Evolutionary conservation across 2,113 vertebrate species (phyloP), one percentile per base, ranked within the genome.

Genomic region (Stictonetta naevosa): DNA sequence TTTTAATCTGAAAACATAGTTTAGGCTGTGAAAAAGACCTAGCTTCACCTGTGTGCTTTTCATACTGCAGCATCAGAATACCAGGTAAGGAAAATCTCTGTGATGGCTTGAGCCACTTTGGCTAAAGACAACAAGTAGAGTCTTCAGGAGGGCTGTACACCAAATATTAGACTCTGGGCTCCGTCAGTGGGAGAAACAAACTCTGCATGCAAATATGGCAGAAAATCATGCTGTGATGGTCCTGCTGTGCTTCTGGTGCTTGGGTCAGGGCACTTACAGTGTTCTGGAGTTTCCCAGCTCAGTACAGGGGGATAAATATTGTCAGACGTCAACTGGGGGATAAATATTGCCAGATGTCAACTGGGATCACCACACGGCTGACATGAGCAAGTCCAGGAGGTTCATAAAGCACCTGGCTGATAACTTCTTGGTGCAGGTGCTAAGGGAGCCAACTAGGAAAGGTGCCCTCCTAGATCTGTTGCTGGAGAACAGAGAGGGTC

Each of bases 111-210:
- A 52, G 34, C 63, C 5, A 42, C 40, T 67, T 46, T 29, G 23
- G 20, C 21, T 23, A 38, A 25, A 53, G 34, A 19, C 6, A 13
- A 23, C 1, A 53, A 59, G 33, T 5, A 34, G 12, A 14, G 25
- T 16, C 20, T 11, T 1, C 0, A 28, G 9, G 31, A 48, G 29
- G 2, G 4, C 50, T 82, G 11, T 31, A 18, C 3, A 1, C 5
- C 3, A 3, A 19, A 6, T 6, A 15, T 44, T 34, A 67, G 10
- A 26, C 4, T 6, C 23, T 75, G 20, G 12, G 8, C 10, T 79
- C 11, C 1, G 6, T 38, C 19, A 69, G 50, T 5, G 7, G 48
- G 29, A 3, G 23, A 44, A 31, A 2, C 1, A 13, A 50, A 6
- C 58, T 58, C 44, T 46, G 21, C 21, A 25, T 77, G 11, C 8